Evolutionary conservation across 2,888 invertebrate genomes (phyloP), one percentile per base, ranked within the genome.

Genomic region (Erebia ligea): DNA sequence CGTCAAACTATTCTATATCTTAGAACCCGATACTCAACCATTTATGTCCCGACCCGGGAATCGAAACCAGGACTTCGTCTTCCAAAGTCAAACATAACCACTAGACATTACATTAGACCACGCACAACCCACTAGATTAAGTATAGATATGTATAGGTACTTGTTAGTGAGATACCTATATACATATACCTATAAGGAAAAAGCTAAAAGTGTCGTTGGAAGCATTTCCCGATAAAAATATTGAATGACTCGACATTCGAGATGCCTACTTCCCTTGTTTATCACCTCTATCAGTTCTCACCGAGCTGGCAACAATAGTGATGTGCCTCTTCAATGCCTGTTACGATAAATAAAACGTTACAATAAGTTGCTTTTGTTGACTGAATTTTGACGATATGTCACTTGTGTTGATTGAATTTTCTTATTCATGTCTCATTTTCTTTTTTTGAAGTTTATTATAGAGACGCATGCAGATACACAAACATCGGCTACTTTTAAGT

Each of bases 261-360:
- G 75, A 71, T 57, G 68, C 69, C 68, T 71, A 72, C 69, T 69
- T 63, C 71, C 73, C 68, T 72, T 74, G 69, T 77, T 76, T 74
- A 67, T 67, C 59, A 59, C 57, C 63, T 69, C 61, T 54, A 69
- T 61, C 59, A 65, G 63, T 54, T 52, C 50, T 64, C 64, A 64
- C 52, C 52, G 52, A 54, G 34, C 17, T 52, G 45, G 62, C 52
- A 34, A 64, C 50, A 63, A 48, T 63, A 64, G 64, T 64, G 64
- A 52, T 52, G 52, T 17, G 17, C 34, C 52, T 52, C n/a, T 10
- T 17, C 34, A 25, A 34, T 17, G 17, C 34, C 52, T 52, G 25
- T 10, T 17, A 52, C 40, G 52, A 64, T 52, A 52, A 52, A 64
- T n/a, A 52, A 13, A 21, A 13, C 25, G 21, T 17, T 15, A 25